Percentiles rank a stretch among this genome's conserved stretches.
These are phyloP conservation scores for Rotaria sp. DNA, from an alignment of 2,888 invertebrate genomes.

Conservation along the genomic window DNA sequence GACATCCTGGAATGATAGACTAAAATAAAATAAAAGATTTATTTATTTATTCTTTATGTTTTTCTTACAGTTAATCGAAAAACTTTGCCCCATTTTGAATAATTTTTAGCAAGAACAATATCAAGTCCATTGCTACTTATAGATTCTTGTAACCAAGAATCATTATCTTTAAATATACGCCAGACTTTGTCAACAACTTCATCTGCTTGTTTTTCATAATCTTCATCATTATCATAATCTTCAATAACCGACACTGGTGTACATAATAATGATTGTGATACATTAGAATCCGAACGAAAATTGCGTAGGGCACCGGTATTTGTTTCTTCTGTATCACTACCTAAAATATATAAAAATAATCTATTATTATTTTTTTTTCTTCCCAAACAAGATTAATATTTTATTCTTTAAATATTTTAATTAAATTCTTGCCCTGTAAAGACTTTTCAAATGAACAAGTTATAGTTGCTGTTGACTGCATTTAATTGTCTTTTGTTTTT, in stretches of 20 bases:
- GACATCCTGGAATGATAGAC: background rate
- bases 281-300: background rate
- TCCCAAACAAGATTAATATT: background rate
- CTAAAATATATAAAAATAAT: background rate
- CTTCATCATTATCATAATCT: background rate
- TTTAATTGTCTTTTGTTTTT: too few relatives aligned
- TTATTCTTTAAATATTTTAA: background rate
- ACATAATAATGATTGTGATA: background rate
- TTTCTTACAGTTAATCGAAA: constrained; percentile 32
- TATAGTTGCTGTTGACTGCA: background rate
- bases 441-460: background rate
- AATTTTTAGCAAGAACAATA: constrained; percentile 25
- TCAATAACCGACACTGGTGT: constrained; percentile 18
- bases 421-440: background rate
- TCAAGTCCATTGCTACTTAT: background rate
- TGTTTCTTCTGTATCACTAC: background rate
- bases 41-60: background rate
- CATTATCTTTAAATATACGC: constrained; percentile 16
- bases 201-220: constrained; percentile 23
- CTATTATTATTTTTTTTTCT: too few relatives aligned
- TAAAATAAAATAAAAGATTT: background rate
- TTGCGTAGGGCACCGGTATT: background rate
- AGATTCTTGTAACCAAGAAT: constrained; percentile 22
- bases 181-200: constrained; percentile 12
- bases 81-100: constrained; percentile 31